Conservation (phyloP, 2,797 vertebrate genomes). For the Ceryle rudis region DNA sequence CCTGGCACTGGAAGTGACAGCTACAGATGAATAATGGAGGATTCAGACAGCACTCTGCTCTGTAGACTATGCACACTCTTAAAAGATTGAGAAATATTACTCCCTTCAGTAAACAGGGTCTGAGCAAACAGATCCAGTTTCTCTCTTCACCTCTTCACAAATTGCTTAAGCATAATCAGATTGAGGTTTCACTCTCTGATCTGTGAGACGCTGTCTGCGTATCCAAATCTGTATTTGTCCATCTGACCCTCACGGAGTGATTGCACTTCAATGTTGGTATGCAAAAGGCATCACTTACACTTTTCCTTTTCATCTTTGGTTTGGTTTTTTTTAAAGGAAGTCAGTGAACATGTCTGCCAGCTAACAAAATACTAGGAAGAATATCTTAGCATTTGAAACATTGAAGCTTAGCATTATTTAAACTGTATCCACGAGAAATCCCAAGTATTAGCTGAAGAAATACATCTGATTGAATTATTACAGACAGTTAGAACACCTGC, state of each 20-base stretch:
- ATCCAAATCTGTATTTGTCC: background rate
- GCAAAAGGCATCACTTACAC: background rate
- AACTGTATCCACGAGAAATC: background rate
- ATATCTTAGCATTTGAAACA: background rate
- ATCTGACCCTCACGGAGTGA: background rate
- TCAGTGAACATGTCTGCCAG: background rate
- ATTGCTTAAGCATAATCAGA: background rate
- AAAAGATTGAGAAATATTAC: background rate
- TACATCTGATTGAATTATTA: conserved; percentile 52
- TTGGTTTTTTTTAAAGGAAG: background rate
- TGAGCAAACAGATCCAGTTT: background rate
- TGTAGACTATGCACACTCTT: accelerated
- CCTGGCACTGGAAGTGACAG: background rate
- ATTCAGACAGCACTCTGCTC: background rate
- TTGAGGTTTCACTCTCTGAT: background rate
- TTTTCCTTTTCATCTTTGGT: background rate
- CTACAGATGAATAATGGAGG: background rate
- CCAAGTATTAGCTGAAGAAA: background rate
- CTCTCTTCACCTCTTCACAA: background rate
- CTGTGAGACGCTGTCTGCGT: background rate
- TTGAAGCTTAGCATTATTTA: background rate
- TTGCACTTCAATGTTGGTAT: background rate
- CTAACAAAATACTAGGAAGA: background rate
- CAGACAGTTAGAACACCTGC: conserved; percentile 68
- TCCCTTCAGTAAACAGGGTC: background rate